phyloP scores from a whole-genome alignment of 2,113 vertebrate species.

The Sander lucioperca region DNA sequence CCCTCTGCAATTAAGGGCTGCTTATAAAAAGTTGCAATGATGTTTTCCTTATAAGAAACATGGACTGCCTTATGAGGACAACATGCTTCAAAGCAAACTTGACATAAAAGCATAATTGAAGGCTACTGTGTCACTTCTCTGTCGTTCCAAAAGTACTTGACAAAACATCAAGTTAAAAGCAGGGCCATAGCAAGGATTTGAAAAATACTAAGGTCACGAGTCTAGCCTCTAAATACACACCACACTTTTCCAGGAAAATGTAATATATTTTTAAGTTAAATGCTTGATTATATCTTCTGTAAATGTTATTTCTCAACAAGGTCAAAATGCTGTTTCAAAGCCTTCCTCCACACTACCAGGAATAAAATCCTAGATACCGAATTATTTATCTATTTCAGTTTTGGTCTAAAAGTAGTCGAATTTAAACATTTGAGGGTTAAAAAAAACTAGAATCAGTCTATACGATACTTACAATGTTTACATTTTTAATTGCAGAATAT shows the following conservation, averaged over 20 bases:
- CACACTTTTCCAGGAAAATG: neutral
- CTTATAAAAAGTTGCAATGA: conserved; percentile 24
- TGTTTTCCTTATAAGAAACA: conserved; percentile 31
- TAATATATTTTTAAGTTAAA: neutral
- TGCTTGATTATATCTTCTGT: neutral
- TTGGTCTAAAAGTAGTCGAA: neutral
- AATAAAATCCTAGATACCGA: neutral
- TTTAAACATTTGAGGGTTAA: neutral
- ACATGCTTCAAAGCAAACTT: conserved; percentile 49
- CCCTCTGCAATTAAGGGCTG: conserved; percentile 20
- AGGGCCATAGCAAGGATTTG: neutral
- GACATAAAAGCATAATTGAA: conserved; percentile 43
- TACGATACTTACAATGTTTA: neutral
- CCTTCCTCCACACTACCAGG: neutral
- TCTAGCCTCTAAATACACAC: neutral
- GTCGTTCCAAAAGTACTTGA: conserved; percentile 11
- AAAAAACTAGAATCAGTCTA: neutral
- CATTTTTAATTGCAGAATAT: neutral
- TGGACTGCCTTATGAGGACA: conserved; percentile 31
- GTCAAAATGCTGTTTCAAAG: neutral
- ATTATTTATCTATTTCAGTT: neutral
- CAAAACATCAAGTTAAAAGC: conserved; percentile 23
- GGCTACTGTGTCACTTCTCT: conserved; percentile 15
- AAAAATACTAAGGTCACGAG: neutral
- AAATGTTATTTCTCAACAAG: neutral